A percentile compares a stretch with the other conserved stretches of the same genome.
Conservation (phyloP, 1,140 invertebrate species). For the Popillia japonica region DNA sequence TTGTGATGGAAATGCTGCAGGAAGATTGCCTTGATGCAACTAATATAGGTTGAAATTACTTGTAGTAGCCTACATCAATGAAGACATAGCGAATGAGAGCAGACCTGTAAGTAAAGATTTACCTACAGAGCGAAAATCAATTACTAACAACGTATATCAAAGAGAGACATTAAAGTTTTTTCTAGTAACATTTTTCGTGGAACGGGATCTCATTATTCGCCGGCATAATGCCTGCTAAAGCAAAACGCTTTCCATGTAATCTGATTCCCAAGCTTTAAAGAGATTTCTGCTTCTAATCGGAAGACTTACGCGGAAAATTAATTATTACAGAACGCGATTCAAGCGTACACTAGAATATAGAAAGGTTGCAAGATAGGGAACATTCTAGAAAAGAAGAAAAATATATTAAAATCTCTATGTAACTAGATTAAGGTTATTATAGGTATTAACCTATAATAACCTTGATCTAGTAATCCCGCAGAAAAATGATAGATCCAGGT, state of each 20-base stretch:
- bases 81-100: too few relatives aligned
- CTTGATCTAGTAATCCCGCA: too few relatives aligned
- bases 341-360: background rate
- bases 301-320: constrained; percentile 18
- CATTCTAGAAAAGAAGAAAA: too few relatives aligned
- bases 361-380: too few relatives aligned
- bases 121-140: background rate
- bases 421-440: too few relatives aligned
- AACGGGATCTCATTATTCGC: background rate
- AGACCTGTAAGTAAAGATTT: background rate
- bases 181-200: background rate
- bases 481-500: too few relatives aligned
- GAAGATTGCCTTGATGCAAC: too few relatives aligned
- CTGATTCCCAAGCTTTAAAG: constrained; percentile 10
- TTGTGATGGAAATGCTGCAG: too few relatives aligned
- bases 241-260: background rate
- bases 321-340: background rate
- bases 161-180: constrained; percentile 12
- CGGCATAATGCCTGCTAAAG: background rate
- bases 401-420: too few relatives aligned
- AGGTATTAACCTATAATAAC: too few relatives aligned
- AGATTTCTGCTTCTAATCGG: constrained; percentile 4
- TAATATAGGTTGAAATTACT: too few relatives aligned
- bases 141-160: background rate
- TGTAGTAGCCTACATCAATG: too few relatives aligned